Base-by-base conservation (phyloP, 2,113 vertebrate species). In the Lanius collurio region DNA sequence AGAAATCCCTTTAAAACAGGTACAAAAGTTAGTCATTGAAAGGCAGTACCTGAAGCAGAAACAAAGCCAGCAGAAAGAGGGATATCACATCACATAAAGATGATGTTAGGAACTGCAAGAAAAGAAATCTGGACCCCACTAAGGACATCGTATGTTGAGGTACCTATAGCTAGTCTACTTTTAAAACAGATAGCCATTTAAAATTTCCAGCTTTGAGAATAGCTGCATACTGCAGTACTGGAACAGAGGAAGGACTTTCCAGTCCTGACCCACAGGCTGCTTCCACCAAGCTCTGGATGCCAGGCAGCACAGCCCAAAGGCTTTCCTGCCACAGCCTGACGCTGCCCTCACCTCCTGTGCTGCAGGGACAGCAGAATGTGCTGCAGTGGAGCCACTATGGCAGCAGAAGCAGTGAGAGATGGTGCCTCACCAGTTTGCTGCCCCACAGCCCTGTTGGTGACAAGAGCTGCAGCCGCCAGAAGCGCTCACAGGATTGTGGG, bases 361-460 rank as follows among this genome's bases (percentile, higher is more conserved):
- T 4, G 23, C 87, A 63, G 81, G 60, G 65, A 83, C 69, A 74
- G 80, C 47, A 44, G 73, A 77, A 87, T 0, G 14, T 93, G 93
- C 93, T 92, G 94, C 92, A 79, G 92, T 85, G 95, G 70, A 95
- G 94, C 49, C 46, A 21, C 53, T 46, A 35, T 39, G 2, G 6
- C 78, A 94, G 96, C 90, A 93, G 92, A 96, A 95, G 90, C 95
- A 90, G 95, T 93, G 92, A 90, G 93, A 95, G 70, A 46, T 83
- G 78, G 90, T 88, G 92, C 96, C 82, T 96, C 85, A 93, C 85
- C 88, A 88, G 84, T 65, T 62, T 85, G 53, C 92, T 96, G 84
- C 67, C 95, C 82, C 87, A 85, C 74, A 95, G 94, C 74, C 84
- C 95, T 90, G 74, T 1, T 42, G 79, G 88, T 90, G 90, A 85